Base-by-base conservation (phyloP, 1,140 invertebrate species). In the Oedothorax gibbosus region DNA sequence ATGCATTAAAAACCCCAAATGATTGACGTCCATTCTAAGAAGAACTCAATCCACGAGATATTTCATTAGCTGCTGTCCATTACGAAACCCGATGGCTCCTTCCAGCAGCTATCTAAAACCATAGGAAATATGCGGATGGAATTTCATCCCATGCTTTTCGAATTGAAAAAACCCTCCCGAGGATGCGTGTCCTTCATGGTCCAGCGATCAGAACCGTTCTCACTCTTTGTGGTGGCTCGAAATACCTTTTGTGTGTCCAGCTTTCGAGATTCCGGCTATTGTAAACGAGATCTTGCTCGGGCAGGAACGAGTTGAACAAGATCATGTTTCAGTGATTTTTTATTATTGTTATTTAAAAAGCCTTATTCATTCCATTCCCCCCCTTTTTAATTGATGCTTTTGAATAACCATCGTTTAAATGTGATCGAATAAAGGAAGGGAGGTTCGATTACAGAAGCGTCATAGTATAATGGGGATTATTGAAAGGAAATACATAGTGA, bases 181-280 rank as follows among this genome's bases (percentile, higher is more conserved):
- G 15, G 50, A 56, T 73, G 71, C 50, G 57, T 79, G 77, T 66
- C 62, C 77, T 79, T 79, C 77, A 79, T 65, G 77, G 12, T 54
- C 64, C 77, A 79, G 49, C 62, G 64, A 51, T 21, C 77, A 79
- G 57, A 77, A 21, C 50, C 65, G 50, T 66, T 79, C 77, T 66
- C 77, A 79, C 21, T 77, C 49, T 77, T 77, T 57, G 65, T 77
- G 18, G 65, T 12, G 18, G 49, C n/a, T 15, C n/a, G 56, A 77
- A 65, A 64, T 20, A 65, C 75, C 75, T 64, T 57, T 77, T 54
- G 35, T 60, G 54, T 77, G 57, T 49, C 62, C 73, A 76, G 12
- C 65, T 62, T 54, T 21, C 66, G n/a, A 73, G 71, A 53, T 73
- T 73, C 56, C 50, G 20, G n/a, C 49, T 71, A 49, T 18, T 49